Evolutionary conservation across 2,797 vertebrate genomes (phyloP), one percentile per base, ranked within the genome.

Genomic region (Pseudopleuronectes americanus): DNA sequence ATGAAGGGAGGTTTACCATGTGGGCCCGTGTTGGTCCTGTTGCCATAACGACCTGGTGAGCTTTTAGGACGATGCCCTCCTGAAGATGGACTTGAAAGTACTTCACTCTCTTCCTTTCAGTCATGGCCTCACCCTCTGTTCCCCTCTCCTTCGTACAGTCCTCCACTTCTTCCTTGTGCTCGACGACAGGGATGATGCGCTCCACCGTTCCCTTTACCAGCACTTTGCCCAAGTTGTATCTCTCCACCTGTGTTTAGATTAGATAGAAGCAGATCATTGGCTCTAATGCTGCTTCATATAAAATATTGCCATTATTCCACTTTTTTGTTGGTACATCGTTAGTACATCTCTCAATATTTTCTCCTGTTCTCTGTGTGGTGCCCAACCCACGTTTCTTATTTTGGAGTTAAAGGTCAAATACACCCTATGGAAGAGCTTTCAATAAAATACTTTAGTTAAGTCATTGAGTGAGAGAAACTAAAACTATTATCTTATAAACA

Each of bases 1-100:
- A 95, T 2, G 57, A 36, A 1, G 94, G 94, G 72, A 95, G 87
- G 82, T 94, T 95, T 23, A 91, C 94, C 94, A 95, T 95, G 75
- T 93, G 93, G 23, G 91, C 88, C 8, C 94, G 83, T 13, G 93
- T 95, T 0, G 94, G 93, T 47, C 94, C 95, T 8, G 93, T 94
- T 1, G 94, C 94, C 89, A 95, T 67, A 6, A 95, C 76, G 0
- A 95, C 84, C 13, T 49, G 86, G 8, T 43, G 84, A 10, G 93
- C 87, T 57, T 92, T 90, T 16, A 94, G 26, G 17, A 77, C 28
- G 16, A 53, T 41, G 6, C 93, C 93, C 0, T 86, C 90, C 54
- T 89, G 90, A 73, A 94, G 91, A 0, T 84, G 84, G 49, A 93
- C 88, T 41, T 79, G 68, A 68, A 95, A 95, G 75, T 91, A 89